phyloP scores from a whole-genome alignment of 2,797 vertebrate species.

The Neopelma chrysocephalum region DNA sequence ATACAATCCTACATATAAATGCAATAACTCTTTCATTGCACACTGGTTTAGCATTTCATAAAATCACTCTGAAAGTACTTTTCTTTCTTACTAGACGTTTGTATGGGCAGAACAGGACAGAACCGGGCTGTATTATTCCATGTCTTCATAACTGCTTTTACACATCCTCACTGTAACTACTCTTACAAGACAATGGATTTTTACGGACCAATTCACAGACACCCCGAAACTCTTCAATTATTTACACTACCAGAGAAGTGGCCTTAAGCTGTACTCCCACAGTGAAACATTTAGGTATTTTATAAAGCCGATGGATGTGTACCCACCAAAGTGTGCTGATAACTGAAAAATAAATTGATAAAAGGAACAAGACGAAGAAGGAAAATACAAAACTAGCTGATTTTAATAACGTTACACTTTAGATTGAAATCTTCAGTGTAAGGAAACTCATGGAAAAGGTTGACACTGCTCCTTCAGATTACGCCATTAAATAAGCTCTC shows the following conservation, averaged over 20 bases:
- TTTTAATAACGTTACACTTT: background rate
- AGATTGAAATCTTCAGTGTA: background rate
- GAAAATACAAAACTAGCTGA: background rate
- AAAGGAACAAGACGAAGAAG: background rate
- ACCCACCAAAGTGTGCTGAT: background rate
- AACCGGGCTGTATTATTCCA: background rate
- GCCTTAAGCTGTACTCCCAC: background rate
- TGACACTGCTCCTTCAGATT: background rate
- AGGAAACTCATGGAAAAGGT: background rate
- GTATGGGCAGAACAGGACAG: background rate
- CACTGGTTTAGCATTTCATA: background rate
- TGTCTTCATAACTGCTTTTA: background rate
- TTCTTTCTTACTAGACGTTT: background rate
- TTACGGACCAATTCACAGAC: conserved; percentile 1
- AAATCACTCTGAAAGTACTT: background rate
- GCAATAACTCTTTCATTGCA: background rate
- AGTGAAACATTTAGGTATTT: background rate
- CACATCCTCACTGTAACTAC: background rate
- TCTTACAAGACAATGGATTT: background rate
- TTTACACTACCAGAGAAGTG: background rate
- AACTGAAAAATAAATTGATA: background rate
- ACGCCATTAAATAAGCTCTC: background rate
- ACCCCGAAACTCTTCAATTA: conserved; percentile 12
- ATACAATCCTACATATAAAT: background rate
- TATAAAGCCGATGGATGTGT: background rate